phyloP scores from a whole-genome alignment of 2,888 invertebrate genomes.

The Tetragonisca angustula region DNA sequence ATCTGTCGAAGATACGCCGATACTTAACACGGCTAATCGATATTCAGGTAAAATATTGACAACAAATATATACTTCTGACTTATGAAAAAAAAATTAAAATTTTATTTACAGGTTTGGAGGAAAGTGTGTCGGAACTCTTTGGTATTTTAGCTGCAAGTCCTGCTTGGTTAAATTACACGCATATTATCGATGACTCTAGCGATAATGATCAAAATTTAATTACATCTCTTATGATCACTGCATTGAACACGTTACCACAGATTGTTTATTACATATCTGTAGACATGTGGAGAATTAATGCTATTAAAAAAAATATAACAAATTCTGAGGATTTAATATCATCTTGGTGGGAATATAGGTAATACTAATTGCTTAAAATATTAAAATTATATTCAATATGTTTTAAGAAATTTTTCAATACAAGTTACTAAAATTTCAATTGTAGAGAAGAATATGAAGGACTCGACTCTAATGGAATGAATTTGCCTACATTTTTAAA shows the following conservation, averaged over 20 bases:
- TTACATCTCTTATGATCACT: constrained; percentile 77
- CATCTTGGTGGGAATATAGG: constrained; percentile 80
- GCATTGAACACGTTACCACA: constrained; percentile 79
- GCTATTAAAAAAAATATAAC: constrained; percentile 69
- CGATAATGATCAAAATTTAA: constrained; percentile 69
- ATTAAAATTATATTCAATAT: not conserved
- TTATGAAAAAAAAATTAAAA: constrained; percentile 1
- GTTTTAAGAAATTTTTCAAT: constrained; percentile 8
- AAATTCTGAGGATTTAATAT: constrained; percentile 64
- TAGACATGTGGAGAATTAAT: constrained; percentile 79
- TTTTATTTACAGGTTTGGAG: constrained; percentile 72
- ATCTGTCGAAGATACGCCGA: constrained; percentile 69
- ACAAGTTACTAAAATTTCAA: constrained; percentile 23
- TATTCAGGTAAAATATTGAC: constrained; percentile 74
- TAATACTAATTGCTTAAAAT: constrained; percentile 43
- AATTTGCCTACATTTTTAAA: constrained; percentile 76
- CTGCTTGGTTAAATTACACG: constrained; percentile 74
- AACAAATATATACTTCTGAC: not conserved
- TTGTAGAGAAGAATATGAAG: constrained; percentile 74
- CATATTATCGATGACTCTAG: constrained; percentile 67
- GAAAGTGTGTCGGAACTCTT: constrained; percentile 78
- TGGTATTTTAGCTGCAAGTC: constrained; percentile 78
- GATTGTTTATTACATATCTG: constrained; percentile 78
- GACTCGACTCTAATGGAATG: constrained; percentile 54
- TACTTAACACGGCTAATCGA: constrained; percentile 77